Percentiles rank a stretch among this genome's conserved stretches.
Conservation (phyloP, 2,113 vertebrate genomes). For the Panthera uncia region DNA sequence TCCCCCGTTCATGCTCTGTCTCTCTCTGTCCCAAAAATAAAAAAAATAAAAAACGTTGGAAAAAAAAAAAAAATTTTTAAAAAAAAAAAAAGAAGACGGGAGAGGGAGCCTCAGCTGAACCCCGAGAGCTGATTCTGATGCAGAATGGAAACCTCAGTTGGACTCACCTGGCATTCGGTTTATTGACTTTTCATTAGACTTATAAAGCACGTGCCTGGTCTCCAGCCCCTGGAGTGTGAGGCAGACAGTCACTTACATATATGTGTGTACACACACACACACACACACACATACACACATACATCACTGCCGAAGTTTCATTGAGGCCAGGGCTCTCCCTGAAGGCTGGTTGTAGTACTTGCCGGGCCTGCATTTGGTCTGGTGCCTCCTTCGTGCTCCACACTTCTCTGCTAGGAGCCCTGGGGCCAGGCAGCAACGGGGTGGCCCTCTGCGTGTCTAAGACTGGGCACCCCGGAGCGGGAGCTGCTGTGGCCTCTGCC, state of each 20-base stretch:
- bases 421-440: not conserved
- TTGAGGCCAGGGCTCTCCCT: not conserved
- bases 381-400: accelerated
- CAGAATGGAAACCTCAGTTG: accelerated
- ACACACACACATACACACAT: not conserved
- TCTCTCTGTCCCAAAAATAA: too few relatives aligned
- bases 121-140: not conserved
- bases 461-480: not conserved
- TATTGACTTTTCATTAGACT: not conserved
- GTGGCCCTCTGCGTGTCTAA: too few relatives aligned
- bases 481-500: not conserved
- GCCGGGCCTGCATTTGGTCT: not conserved
- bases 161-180: not conserved
- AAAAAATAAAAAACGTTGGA: too few relatives aligned
- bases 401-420: too few relatives aligned
- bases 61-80: too few relatives aligned
- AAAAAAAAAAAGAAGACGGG: accelerated
- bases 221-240: not conserved
- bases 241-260: not conserved
- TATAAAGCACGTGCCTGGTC: not conserved
- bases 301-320: accelerated
- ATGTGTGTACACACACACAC: too few relatives aligned
- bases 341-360: accelerated
- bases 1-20: too few relatives aligned
- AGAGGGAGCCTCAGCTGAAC: not conserved